Conservation (phyloP, 1,140 invertebrate species). For the Gyrodactylus salaris region DNA sequence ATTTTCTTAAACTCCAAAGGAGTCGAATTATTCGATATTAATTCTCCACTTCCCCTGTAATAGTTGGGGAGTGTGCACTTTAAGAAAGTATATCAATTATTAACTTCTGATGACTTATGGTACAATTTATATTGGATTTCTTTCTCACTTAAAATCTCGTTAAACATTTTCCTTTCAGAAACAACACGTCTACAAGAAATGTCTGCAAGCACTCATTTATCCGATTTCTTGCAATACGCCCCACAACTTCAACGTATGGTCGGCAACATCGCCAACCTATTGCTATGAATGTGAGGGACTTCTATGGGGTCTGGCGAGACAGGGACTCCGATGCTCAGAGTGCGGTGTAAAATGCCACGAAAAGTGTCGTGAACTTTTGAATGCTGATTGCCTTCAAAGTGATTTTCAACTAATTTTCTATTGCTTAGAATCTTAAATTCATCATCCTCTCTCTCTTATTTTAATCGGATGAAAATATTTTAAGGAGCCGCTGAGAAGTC, state of each 20-base stretch:
- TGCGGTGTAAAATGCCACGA: slow-evolving; percentile 98
- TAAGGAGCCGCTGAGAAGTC: slow-evolving; percentile 92
- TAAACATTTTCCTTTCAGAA: slow-evolving; percentile 9
- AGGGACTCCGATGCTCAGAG: slow-evolving; percentile 89
- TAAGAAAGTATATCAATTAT: no score
- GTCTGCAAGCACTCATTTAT: slow-evolving; percentile 70
- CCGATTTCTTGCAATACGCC: slow-evolving; percentile 94
- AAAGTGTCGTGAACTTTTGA: slow-evolving; percentile 93
- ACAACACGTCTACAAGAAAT: slow-evolving; percentile 76
- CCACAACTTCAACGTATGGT: slow-evolving; percentile 94
- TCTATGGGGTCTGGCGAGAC: slow-evolving; percentile 84
- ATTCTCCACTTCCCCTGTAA: no score
- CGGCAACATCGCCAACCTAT: slow-evolving; percentile 87
- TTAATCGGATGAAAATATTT: background rate
- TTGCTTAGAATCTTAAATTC: background rate
- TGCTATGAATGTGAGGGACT: slow-evolving; percentile 97
- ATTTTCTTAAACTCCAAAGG: no score
- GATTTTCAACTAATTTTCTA: slow-evolving; percentile 12
- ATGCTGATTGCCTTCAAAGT: slow-evolving; percentile 98
- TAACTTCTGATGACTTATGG: no score
- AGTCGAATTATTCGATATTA: no score
- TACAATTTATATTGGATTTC: no score
- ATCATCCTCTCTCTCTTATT: background rate
- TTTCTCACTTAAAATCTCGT: no score
- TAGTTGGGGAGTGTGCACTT: no score